Conservation (phyloP, 37 sponge, comb jelly and placozoan genomes). For the Beroe forskalii region DNA sequence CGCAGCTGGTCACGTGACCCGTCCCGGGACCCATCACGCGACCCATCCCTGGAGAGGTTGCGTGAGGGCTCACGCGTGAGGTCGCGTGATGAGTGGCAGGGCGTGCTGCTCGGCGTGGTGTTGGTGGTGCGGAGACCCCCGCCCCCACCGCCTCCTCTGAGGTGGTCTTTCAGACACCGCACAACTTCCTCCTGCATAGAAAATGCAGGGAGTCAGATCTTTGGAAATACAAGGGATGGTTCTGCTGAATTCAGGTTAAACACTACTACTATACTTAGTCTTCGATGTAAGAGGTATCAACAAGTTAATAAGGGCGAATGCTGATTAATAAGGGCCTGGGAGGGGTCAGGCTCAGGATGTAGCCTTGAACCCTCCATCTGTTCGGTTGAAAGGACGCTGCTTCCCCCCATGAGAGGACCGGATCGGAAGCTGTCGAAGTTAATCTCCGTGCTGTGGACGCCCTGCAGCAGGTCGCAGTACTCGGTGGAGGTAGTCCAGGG, state of each 20-base stretch:
- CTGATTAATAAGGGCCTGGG: too few species aligned
- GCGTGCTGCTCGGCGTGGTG: neutral
- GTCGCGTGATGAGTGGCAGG: neutral
- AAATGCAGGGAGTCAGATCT: too few species aligned
- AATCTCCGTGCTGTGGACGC: neutral
- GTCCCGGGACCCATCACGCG: neutral
- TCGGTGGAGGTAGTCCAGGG: conserved; percentile 15
- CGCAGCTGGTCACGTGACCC: neutral
- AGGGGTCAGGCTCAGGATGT: too few species aligned
- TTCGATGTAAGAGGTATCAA: too few species aligned
- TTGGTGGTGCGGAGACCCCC: too few species aligned
- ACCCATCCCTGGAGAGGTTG: neutral
- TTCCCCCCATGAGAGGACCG: conserved; percentile 7
- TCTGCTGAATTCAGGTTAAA: too few species aligned
- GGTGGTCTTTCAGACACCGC: neutral
- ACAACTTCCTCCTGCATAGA: conserved; percentile 8
- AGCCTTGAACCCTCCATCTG: conserved; percentile 19
- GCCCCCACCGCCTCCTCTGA: neutral
- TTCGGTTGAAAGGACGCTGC: neutral
- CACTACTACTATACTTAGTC: too few species aligned
- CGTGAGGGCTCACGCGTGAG: too few species aligned
- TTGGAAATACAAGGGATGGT: too few species aligned
- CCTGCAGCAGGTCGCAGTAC: conserved; percentile 17
- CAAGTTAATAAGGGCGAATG: too few species aligned
- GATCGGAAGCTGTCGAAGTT: conserved; percentile 18